Percentiles rank a stretch among this genome's conserved stretches.
Conservation (phyloP, 1,140 invertebrate species). For the Scaptomyza pallida region DNA sequence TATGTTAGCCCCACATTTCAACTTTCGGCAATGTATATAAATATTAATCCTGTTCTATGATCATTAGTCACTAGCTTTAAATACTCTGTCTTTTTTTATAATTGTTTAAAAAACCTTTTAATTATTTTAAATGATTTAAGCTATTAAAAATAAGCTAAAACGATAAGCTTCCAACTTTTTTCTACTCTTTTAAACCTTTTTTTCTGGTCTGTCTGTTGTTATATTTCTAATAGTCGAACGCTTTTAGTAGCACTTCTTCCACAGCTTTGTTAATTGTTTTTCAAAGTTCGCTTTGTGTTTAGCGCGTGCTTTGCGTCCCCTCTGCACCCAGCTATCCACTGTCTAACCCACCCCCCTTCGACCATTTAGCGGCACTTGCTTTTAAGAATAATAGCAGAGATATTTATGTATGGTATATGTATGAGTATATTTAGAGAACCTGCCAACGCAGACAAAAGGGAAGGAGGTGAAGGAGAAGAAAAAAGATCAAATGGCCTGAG, state of each 20-base stretch:
- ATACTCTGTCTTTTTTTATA: no score
- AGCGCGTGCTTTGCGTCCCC: slow-evolving; percentile 65
- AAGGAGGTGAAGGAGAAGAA: not conserved
- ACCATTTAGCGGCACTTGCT: slow-evolving; percentile 80
- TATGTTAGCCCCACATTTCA: no score
- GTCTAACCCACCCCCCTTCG: slow-evolving; percentile 37
- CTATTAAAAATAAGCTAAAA: not conserved
- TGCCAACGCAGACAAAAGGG: slow-evolving; percentile 14
- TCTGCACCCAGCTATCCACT: slow-evolving; percentile 34
- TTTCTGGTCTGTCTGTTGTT: not conserved
- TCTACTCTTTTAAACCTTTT: not conserved
- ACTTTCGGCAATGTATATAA: no score
- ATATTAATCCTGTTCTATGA: no score
- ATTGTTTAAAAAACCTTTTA: no score
- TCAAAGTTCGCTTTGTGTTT: slow-evolving; percentile 48
- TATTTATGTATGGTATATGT: slow-evolving; percentile 5
- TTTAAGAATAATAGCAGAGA: slow-evolving; percentile 45
- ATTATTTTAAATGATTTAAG: not conserved
- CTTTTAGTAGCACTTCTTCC: slow-evolving; percentile 27
- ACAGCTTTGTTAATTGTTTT: slow-evolving; percentile 64
- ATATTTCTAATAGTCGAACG: slow-evolving; percentile 21
- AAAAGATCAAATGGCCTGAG: slow-evolving; percentile 43
- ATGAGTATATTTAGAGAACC: slow-evolving; percentile 23
- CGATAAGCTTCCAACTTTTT: not conserved
- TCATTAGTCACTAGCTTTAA: no score